These are phyloP conservation scores for Anthrax anthrax DNA, from an alignment of 2,888 invertebrate genomes.

Conservation along the genomic window DNA sequence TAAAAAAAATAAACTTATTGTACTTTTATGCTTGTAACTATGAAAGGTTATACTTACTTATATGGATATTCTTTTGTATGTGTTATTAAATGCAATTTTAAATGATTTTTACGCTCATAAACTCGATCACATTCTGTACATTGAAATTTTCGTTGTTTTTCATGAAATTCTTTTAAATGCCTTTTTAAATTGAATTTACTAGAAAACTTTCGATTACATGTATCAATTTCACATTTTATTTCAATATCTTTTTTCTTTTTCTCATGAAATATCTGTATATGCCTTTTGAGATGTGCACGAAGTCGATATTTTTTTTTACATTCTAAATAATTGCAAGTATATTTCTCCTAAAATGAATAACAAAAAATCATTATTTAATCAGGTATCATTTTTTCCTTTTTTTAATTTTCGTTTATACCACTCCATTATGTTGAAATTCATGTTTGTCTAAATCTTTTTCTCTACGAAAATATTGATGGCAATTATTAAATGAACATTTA, in stretches of 20 bases:
- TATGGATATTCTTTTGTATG: slow-evolving; percentile 35
- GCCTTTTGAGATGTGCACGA: slow-evolving; percentile 39
- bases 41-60: slow-evolving; percentile 11
- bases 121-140: slow-evolving; percentile 38
- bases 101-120: slow-evolving; percentile 43
- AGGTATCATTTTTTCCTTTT: no score
- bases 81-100: slow-evolving; percentile 40
- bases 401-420: slow-evolving; percentile 34
- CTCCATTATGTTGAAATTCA: slow-evolving; percentile 39
- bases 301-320: not conserved
- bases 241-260: slow-evolving; percentile 13
- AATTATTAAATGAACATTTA: slow-evolving; percentile 36
- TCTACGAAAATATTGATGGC: slow-evolving; percentile 38
- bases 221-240: slow-evolving; percentile 20
- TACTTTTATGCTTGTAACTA: slow-evolving; percentile 18
- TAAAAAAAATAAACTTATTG: slow-evolving; percentile 9
- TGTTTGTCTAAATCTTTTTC: slow-evolving; percentile 42
- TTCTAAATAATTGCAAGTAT: slow-evolving; percentile 36
- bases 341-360: slow-evolving; percentile 37
- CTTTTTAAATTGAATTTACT: slow-evolving; percentile 42
- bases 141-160: slow-evolving; percentile 32
- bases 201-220: slow-evolving; percentile 38
- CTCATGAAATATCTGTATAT: slow-evolving; percentile 37
- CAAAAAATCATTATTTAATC: no score
- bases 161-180: slow-evolving; percentile 40